Evolutionary conservation across 2,113 vertebrate species (phyloP).

Genomic region (Bettongia penicillata): DNA sequence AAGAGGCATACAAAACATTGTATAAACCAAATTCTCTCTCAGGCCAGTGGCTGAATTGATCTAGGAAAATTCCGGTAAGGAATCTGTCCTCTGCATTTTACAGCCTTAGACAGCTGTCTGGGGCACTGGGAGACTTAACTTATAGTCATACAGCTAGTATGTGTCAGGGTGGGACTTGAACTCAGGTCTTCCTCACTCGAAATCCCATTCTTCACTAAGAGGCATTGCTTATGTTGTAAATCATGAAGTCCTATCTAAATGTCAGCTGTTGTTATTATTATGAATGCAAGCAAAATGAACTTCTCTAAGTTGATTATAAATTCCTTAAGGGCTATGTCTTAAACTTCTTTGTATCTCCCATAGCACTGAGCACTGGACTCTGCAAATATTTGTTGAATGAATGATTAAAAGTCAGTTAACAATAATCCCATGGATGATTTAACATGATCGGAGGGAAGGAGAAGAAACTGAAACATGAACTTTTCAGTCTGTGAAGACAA

Average conservation of each 20-base stretch:
- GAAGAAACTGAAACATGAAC: background rate
- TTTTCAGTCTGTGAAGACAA: background rate
- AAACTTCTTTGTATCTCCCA: background rate
- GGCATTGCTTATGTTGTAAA: background rate
- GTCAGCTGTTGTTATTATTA: background rate
- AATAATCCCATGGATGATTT: slow-evolving; percentile 12
- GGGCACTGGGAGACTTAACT: background rate
- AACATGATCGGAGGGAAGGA: background rate
- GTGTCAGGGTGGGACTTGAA: background rate
- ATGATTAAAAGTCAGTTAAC: slow-evolving; percentile 29
- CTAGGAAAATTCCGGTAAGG: background rate
- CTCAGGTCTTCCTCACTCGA: background rate
- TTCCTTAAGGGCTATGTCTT: background rate
- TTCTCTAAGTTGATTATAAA: background rate
- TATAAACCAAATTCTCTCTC: background rate
- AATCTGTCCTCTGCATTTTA: background rate
- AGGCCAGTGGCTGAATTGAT: background rate
- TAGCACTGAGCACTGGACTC: background rate
- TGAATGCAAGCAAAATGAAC: background rate
- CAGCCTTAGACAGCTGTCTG: background rate
- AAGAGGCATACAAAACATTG: background rate
- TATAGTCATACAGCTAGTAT: background rate
- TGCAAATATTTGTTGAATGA: slow-evolving; percentile 22
- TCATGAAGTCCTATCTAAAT: background rate
- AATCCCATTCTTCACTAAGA: background rate